A percentile compares a stretch with the other conserved stretches of the same genome.
These are phyloP conservation scores for Hylaeus volcanicus DNA, from an alignment of 1,140 invertebrate genomes.

Conservation along the genomic window DNA sequence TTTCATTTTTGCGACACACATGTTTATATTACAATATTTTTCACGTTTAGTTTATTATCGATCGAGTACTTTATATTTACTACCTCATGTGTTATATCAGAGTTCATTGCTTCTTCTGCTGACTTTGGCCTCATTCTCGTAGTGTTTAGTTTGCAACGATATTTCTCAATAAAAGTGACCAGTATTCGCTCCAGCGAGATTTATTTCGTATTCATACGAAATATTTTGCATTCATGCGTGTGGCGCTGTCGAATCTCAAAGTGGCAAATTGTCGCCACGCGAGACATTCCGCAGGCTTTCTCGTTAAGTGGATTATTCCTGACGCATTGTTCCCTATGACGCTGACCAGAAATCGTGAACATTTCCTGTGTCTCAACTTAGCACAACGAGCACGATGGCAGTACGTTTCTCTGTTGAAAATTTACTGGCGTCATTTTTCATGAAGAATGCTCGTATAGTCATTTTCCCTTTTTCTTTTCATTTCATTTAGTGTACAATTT, in stretches of 20 bases:
- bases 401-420: not conserved
- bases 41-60: no score
- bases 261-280: slow-evolving; percentile 23
- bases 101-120: no score
- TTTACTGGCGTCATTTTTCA: not conserved
- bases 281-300: not conserved
- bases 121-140: not conserved
- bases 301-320: slow-evolving; percentile 12
- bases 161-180: slow-evolving; percentile 35
- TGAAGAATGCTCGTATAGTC: no score
- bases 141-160: not conserved
- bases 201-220: slow-evolving; percentile 43
- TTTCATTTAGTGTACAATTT: no score
- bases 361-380: not conserved
- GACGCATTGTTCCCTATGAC: not conserved
- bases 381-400: not conserved
- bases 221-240: slow-evolving; percentile 31
- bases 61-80: no score
- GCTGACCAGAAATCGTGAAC: not conserved
- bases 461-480: no score
- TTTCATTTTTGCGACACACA: no score
- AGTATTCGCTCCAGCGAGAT: slow-evolving; percentile 37
- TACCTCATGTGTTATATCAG: no score
- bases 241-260: not conserved
- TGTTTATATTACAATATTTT: no score